Base-by-base conservation (phyloP, 2,113 vertebrate genomes). In the Butastur rufipennis region DNA sequence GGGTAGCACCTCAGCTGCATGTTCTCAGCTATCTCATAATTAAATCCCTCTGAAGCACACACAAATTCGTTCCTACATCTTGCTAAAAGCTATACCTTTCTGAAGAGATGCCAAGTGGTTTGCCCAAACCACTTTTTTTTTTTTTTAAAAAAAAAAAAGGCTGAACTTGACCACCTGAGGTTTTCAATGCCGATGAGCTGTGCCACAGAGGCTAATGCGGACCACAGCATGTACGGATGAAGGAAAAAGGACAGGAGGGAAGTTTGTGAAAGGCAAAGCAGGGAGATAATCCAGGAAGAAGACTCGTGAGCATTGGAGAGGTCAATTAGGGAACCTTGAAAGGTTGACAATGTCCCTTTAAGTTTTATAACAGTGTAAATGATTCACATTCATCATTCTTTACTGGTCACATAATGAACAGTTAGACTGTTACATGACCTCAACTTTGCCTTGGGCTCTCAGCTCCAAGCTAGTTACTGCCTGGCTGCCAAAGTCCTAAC, bases 331-430 rank as follows among this genome's bases (percentile, higher is more conserved):
- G 58, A 95, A 95, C 48, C 12, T 47, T 85, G 68, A 94, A 94
- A 90, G 85, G 81, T 55, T 95, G 88, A 65, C 72, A 40, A 12
- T 40, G 36, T 96, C 87, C 63, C 79, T 95, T 88, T 75, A 89
- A 87, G 53, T 91, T 94, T 94, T 84, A 70, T 90, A 95, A 78
- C 45, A 80, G 72, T 53, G 56, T 56, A 87, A 97, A 97, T 91
- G 93, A 93, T 81, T 92, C 68, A 88, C 68, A 88, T 79, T 95
- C 86, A 95, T 96, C 79, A 81, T 81, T 95, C 92, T 89, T 95
- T 80, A 92, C 86, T 88, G 75, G 80, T 88, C 86, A 92, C 93
- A 90, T 95, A 96, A 94, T 90, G 88, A 95, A 74, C 72, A 86
- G 50, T 92, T 94, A 93, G 71, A 81, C 61, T 93, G 67, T 47